Base-by-base conservation (phyloP, 2,888 invertebrate species). In the Crioceris asparagi region DNA sequence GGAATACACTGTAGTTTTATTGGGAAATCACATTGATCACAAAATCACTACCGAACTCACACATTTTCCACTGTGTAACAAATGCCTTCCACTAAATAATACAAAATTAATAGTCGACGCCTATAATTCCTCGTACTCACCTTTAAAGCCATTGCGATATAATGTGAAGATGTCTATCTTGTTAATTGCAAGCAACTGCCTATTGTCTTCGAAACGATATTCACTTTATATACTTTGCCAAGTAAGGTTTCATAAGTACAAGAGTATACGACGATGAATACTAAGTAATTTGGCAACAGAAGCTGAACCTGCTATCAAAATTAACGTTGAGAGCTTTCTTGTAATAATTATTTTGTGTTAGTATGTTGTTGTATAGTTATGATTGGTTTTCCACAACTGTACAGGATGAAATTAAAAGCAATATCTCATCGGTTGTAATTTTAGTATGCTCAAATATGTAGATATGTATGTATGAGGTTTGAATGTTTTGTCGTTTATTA, bases 141-240 rank as follows among this genome's bases (percentile, higher is more conserved):
- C 52, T 50, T 48, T 31, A 50, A 37, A 41, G 48, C 50, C 54
- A 54, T 54, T 43, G 40, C 43, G 36, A 40, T 32, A 21, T 29
- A 35, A 30, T 18, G 39, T 36, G 37, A 4, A 29, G 36, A 36
- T 39, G 45, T 7, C 21, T 6, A 7, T 6, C 6, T 8, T 21
- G 6, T 8, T 7, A 21, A 8, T 21, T 7, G n/a, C 8, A 14
- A 16, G 27, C n/a, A n/a, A 44, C 44, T 41, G 37, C 32, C 30
- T 29, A 35, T 32, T 41, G 23, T 36, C 16, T 29, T 12, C 32
- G 25, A 29, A 30, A 35, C 34, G 21, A 30, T 39, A 33, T 39
- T 41, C 39, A 46, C 35, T 52, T 41, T 52, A 44, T 52, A 52
- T 50, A 49, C 39, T 27, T 41, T 31, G 41, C 41, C 35, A 8